Base-by-base conservation (phyloP, 2,113 vertebrate species). In the Tauraco erythrolophus region DNA sequence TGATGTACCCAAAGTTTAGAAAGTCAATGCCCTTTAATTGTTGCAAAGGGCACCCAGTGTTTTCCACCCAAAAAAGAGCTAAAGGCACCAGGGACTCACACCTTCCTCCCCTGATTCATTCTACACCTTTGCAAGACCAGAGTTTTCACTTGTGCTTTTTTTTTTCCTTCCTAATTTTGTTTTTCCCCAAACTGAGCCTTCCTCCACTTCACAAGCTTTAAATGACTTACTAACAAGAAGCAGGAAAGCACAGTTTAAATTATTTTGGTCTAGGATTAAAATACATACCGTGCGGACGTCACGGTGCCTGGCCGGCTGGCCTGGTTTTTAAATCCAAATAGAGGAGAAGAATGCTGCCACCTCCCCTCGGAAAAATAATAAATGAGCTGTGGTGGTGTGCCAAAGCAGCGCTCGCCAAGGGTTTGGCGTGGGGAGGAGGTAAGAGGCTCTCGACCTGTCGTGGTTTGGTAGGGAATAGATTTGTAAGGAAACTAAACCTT, bases 271-370 rank as follows among this genome's bases (percentile, higher is more conserved):
- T 71, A 39, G 86, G 77, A 85, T 96, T 96, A 95, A 96, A 97
- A 96, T 96, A 94, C 93, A 88, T 17, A 77, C 71, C n/a, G 11
- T 41, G 69, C 4, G 16, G 85, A 86, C 68, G 57, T 88, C 89
- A 28, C 8, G 70, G 96, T 97, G 92, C 96, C 91, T 57, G 69
- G 2, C 83, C 97, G 92, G 61, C 84, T 95, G 88, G 88, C 91
- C 81, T 68, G 58, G 50, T 10, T 92, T 95, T 95, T 88, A 57
- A 82, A 6, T 84, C 95, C 97, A 98, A 97, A 96, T 92, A 96
- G 91, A 97, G 97, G 79, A 98, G 91, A 97, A 96, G 91, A 97
- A 97, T 95, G 95, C 71, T 88, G 91, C 93, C 84, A 51, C 89
- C 86, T 95, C 90, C 86, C 84, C 92, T 91, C 79, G 60, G 87